These are phyloP conservation scores for Caenorhabditis drosophilae DNA, from an alignment of 2,888 invertebrate species.

Conservation along the genomic window DNA sequence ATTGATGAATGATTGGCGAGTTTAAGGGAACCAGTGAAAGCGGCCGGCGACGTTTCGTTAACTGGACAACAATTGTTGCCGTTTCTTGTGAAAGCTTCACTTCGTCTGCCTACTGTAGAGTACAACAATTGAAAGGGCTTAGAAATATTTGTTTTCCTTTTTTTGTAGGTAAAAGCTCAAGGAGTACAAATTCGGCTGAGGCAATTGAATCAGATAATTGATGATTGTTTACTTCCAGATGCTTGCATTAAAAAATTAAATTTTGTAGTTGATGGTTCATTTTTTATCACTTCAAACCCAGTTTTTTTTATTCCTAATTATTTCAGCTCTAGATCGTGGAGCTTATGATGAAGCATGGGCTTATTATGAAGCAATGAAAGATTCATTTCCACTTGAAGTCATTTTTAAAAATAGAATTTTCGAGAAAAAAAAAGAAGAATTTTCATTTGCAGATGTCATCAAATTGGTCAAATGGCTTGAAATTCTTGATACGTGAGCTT, in stretches of 20 bases:
- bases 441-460: constrained; percentile 4
- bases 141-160: constrained; percentile 2
- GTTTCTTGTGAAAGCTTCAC: constrained; percentile 55
- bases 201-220: constrained; percentile 41
- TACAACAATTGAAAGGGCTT: constrained; percentile 3
- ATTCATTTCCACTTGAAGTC: constrained; percentile 14
- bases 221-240: constrained; percentile 40
- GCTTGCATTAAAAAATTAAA: constrained; percentile 56
- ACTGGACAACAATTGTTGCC: constrained; percentile 49
- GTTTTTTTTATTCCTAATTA: neutral
- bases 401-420: neutral
- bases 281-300: neutral
- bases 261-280: constrained; percentile 61
- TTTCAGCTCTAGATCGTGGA: constrained; percentile 58
- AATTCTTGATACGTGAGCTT: constrained; percentile 22
- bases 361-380: constrained; percentile 4
- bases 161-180: constrained; percentile 47
- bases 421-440: neutral
- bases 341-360: constrained; percentile 53
- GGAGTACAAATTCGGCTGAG: constrained; percentile 56
- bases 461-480: constrained; percentile 8
- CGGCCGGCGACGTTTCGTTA: constrained; percentile 58
- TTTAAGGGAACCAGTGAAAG: constrained; percentile 51
- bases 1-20: too few species aligned
- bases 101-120: constrained; percentile 42